phyloP scores from a whole-genome alignment of 1,140 invertebrate genomes.

The Andrena cerasifolii region DNA sequence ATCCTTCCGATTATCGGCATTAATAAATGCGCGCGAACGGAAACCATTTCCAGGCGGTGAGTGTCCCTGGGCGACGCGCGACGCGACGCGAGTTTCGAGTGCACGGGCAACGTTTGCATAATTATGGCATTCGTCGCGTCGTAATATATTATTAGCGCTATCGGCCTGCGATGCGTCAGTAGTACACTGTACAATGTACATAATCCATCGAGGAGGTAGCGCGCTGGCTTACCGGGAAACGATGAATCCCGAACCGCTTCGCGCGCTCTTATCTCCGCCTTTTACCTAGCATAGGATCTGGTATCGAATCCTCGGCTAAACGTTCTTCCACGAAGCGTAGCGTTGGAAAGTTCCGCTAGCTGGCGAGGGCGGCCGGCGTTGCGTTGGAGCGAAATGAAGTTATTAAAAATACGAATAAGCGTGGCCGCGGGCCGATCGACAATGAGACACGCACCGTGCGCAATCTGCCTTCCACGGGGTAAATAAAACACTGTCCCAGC shows the following conservation, averaged over 20 bases:
- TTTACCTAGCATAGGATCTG: neutral
- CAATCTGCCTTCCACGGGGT: constrained; percentile 61
- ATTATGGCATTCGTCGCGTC: constrained; percentile 60
- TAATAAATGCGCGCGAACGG: too few relatives aligned
- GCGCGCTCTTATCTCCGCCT: neutral
- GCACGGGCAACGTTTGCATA: constrained; percentile 25
- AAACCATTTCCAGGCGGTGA: neutral
- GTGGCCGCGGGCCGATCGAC: constrained; percentile 51
- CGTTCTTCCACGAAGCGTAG: too few relatives aligned
- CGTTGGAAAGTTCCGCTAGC: neutral
- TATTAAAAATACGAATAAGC: constrained; percentile 69
- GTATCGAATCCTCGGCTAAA: too few relatives aligned
- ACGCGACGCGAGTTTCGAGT: constrained; percentile 3
- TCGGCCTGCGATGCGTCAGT: constrained; percentile 47
- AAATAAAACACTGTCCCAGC: constrained; percentile 77
- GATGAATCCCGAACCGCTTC: neutral
- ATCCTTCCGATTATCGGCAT: too few relatives aligned
- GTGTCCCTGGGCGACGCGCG: neutral
- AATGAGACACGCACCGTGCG: constrained; percentile 63
- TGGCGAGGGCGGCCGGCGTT: neutral
- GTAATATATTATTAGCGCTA: constrained; percentile 65
- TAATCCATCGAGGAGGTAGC: constrained; percentile 11
- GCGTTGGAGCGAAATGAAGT: constrained; percentile 54
- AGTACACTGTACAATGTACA: too few relatives aligned
- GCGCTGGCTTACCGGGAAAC: neutral